These are phyloP conservation scores for Nezara viridula DNA, from an alignment of 2,888 invertebrate species.

Conservation along the genomic window DNA sequence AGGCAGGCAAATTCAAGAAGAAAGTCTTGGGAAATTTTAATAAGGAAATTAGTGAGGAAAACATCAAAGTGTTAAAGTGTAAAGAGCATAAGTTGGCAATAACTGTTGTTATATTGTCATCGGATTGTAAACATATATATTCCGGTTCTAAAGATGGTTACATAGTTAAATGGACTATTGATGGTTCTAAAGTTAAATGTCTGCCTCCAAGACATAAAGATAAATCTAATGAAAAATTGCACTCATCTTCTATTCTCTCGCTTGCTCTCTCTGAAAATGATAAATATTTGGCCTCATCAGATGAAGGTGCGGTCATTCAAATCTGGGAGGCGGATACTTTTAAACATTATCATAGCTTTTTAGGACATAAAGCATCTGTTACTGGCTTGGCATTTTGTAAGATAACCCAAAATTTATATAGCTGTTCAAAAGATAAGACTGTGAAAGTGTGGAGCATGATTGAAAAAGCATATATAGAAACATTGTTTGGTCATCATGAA, in stretches of 20 bases:
- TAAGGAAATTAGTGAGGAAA: constrained; percentile 65
- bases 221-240: constrained; percentile 69
- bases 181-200: constrained; percentile 74
- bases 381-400: constrained; percentile 87
- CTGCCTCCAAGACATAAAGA: constrained; percentile 67
- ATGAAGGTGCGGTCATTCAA: constrained; percentile 78
- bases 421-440: constrained; percentile 74
- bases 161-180: constrained; percentile 85
- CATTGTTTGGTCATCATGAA: constrained; percentile 93
- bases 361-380: constrained; percentile 81
- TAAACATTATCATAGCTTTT: constrained; percentile 83
- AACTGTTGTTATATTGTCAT: constrained; percentile 85
- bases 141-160: constrained; percentile 91
- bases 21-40: constrained; percentile 77
- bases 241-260: constrained; percentile 63
- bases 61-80: constrained; percentile 75
- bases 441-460: constrained; percentile 96
- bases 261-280: constrained; percentile 65
- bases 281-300: constrained; percentile 76
- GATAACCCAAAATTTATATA: constrained; percentile 88
- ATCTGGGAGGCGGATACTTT: constrained; percentile 88
- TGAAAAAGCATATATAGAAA: constrained; percentile 96
- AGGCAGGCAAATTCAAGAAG: constrained; percentile 83
- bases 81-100: constrained; percentile 84
- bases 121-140: constrained; percentile 80